These are phyloP conservation scores for Monopis laevigella DNA, from an alignment of 2,888 invertebrate genomes.

Conservation along the genomic window DNA sequence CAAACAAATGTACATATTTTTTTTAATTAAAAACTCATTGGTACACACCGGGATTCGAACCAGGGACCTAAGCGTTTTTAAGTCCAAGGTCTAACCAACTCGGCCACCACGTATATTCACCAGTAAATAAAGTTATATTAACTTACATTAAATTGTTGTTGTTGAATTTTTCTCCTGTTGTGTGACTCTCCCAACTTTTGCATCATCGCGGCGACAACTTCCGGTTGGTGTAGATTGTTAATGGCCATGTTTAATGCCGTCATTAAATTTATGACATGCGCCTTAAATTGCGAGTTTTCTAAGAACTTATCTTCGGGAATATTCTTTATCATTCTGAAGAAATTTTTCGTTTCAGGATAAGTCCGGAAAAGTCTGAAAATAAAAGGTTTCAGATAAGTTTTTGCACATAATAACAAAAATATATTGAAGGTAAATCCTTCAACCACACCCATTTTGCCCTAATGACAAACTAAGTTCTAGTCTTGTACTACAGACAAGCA, in stretches of 20 bases:
- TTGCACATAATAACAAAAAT: too few species aligned
- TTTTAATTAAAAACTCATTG: too few species aligned
- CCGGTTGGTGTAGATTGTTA: constrained; percentile 46
- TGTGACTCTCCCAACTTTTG: constrained; percentile 53
- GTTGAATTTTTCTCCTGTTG: constrained; percentile 36
- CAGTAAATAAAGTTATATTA: constrained; percentile 4
- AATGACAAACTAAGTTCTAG: too few species aligned
- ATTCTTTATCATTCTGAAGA: constrained; percentile 48
- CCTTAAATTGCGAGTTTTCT: constrained; percentile 51
- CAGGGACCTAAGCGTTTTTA: too few species aligned
- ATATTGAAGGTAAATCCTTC: too few species aligned
- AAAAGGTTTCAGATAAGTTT: too few species aligned
- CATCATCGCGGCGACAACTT: constrained; percentile 53
- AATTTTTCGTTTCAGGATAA: constrained; percentile 46
- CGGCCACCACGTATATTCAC: too few species aligned
- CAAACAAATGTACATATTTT: too few species aligned
- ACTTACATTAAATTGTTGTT: constrained; percentile 46
- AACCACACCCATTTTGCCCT: too few species aligned
- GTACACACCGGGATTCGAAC: too few species aligned
- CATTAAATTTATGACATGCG: constrained; percentile 58
- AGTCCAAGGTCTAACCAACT: too few species aligned
- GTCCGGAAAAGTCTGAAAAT: constrained; percentile 39
- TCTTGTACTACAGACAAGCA: too few species aligned
- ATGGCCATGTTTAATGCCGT: constrained; percentile 46
- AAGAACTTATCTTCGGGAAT: constrained; percentile 40